These are phyloP conservation scores for Catocala sponsa DNA, from an alignment of 2,888 invertebrate species.

Conservation along the genomic window DNA sequence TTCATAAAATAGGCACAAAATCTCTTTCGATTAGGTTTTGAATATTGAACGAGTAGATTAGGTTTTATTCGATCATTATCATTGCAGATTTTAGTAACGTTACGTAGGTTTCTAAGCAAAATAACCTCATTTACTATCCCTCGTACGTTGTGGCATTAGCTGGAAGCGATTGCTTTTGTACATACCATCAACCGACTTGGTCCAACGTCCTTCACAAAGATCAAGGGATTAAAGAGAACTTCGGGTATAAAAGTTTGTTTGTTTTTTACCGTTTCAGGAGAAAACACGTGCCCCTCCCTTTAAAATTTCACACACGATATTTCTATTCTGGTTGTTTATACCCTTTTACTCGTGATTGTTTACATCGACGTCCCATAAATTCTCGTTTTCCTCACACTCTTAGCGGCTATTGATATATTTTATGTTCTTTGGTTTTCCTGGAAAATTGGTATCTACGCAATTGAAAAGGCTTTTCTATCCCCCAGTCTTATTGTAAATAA, in stretches of 20 bases:
- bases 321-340: slow-evolving; percentile 41
- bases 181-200: slow-evolving; percentile 19
- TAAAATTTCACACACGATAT: slow-evolving; percentile 40
- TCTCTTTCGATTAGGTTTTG: slow-evolving; percentile 28
- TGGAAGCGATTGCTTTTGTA: slow-evolving; percentile 5
- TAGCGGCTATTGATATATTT: slow-evolving; percentile 27
- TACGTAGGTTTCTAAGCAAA: background rate
- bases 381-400: slow-evolving; percentile 31
- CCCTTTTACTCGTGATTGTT: slow-evolving; percentile 43
- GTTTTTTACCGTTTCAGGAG: slow-evolving; percentile 38
- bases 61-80: background rate
- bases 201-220: slow-evolving; percentile 30
- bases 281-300: slow-evolving; percentile 38
- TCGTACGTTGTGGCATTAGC: background rate
- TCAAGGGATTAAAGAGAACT: slow-evolving; percentile 40
- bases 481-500: slow-evolving; percentile 10
- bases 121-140: background rate
- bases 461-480: slow-evolving; percentile 14
- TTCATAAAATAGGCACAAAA: slow-evolving; percentile 33
- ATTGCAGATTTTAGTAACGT: too few relatives aligned
- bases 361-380: slow-evolving; percentile 43
- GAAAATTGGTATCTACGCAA: slow-evolving; percentile 17
- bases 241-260: slow-evolving; percentile 35
- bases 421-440: slow-evolving; percentile 25
- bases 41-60: slow-evolving; percentile 11